These are phyloP conservation scores for Hylia prasina DNA, from an alignment of 2,113 vertebrate genomes.

Conservation along the genomic window DNA sequence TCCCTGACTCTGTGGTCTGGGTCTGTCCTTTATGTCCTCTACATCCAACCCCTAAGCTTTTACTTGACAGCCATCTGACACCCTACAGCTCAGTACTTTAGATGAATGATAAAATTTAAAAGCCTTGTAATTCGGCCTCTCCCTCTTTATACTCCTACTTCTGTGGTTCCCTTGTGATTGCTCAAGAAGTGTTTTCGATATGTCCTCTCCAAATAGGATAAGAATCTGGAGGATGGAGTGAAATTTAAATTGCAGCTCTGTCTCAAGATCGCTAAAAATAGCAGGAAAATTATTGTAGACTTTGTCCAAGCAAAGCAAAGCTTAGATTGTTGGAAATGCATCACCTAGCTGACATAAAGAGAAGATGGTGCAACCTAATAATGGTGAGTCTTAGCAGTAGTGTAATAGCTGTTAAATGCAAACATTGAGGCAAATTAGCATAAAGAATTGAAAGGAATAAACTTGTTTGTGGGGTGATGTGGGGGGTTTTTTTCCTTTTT, in stretches of 20 bases:
- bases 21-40: neutral
- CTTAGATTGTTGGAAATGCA: neutral
- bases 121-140: constrained; percentile 16
- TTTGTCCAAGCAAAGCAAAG: constrained; percentile 34
- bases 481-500: too few species aligned
- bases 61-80: neutral
- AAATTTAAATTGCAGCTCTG: constrained; percentile 40
- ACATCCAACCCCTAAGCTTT: neutral
- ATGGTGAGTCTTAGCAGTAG: neutral
- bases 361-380: neutral
- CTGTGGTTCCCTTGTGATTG: constrained; percentile 37
- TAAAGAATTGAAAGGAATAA: neutral
- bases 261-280: constrained; percentile 3
- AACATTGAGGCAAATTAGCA: neutral
- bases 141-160: neutral
- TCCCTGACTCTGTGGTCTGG: neutral
- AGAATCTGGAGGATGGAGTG: constrained; percentile 36
- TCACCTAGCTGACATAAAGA: neutral
- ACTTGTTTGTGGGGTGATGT: neutral
- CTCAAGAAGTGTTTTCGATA: neutral
- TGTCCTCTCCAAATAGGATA: neutral
- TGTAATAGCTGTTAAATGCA: neutral
- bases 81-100: neutral
- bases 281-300: constrained; percentile 23
- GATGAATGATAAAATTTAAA: constrained; percentile 38